Conservation (phyloP, 2,888 invertebrate species). For the Epistrophe grossulariae region DNA sequence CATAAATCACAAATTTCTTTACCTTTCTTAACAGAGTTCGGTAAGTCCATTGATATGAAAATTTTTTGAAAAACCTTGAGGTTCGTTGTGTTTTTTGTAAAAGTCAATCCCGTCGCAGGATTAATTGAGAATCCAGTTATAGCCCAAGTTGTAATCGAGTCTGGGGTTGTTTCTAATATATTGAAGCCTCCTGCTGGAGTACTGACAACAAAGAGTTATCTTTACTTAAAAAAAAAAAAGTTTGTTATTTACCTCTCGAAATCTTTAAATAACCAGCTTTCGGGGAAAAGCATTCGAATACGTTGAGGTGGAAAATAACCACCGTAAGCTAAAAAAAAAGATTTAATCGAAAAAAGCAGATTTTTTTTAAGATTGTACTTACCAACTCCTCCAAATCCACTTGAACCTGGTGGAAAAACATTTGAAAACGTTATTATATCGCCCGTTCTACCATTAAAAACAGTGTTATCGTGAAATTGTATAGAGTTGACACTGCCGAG, state of each 20-base stretch:
- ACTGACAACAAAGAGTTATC: conserved; percentile 4
- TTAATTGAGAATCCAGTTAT: conserved; percentile 91
- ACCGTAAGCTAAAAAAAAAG: too few species aligned
- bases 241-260: conserved; percentile 51
- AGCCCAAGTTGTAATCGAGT: conserved; percentile 91
- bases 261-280: conserved; percentile 89
- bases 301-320: neutral
- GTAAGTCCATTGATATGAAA: conserved; percentile 90
- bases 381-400: neutral
- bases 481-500: too few species aligned
- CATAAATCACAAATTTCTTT: neutral
- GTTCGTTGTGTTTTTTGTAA: conserved; percentile 85
- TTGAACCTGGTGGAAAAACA: neutral
- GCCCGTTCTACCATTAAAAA: neutral
- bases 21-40: conserved; percentile 90
- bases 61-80: conserved; percentile 90
- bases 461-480: neutral
- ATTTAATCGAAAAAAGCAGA: too few species aligned
- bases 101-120: conserved; percentile 89
- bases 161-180: conserved; percentile 86
- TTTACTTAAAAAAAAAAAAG: too few species aligned
- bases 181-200: conserved; percentile 79
- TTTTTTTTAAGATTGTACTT: too few species aligned
- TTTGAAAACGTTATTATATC: neutral
- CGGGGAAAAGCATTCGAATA: conserved; percentile 86